Conservation (phyloP, 2,113 vertebrate genomes). For the Alouatta palliata region DNA sequence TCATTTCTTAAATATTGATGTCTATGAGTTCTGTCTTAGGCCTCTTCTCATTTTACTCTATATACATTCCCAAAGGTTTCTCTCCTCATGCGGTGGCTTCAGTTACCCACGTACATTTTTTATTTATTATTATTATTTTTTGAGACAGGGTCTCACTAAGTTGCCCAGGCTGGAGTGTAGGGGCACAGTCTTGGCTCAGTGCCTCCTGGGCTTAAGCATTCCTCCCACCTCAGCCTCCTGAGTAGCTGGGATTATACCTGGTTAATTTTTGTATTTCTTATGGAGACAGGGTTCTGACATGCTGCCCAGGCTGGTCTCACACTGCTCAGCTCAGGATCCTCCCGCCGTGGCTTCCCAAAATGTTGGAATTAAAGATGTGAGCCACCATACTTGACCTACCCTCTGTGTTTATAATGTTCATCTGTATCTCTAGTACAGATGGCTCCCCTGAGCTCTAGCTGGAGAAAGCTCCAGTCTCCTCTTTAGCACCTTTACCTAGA, state of each 20-base stretch:
- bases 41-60: not conserved
- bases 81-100: not conserved
- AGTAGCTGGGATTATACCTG: not conserved
- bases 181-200: not conserved
- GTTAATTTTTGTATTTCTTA: not conserved
- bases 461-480: not conserved
- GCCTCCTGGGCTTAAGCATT: not conserved
- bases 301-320: not conserved
- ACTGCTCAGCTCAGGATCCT: not conserved
- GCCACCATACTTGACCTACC: no score
- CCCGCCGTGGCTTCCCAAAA: no score
- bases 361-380: not conserved
- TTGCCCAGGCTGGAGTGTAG: not conserved
- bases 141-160: not conserved
- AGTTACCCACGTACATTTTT: not conserved
- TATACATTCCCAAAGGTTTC: not conserved
- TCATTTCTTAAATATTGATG: not conserved
- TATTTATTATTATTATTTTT: not conserved
- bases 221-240: not conserved
- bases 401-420: not conserved
- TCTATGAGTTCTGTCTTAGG: not conserved
- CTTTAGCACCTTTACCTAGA: not conserved
- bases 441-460: not conserved
- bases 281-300: not conserved
- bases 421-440: not conserved